Evolutionary conservation across 2,888 invertebrate genomes (phyloP), one percentile per base, ranked within the genome.

Genomic region (Leuctra nigra): DNA sequence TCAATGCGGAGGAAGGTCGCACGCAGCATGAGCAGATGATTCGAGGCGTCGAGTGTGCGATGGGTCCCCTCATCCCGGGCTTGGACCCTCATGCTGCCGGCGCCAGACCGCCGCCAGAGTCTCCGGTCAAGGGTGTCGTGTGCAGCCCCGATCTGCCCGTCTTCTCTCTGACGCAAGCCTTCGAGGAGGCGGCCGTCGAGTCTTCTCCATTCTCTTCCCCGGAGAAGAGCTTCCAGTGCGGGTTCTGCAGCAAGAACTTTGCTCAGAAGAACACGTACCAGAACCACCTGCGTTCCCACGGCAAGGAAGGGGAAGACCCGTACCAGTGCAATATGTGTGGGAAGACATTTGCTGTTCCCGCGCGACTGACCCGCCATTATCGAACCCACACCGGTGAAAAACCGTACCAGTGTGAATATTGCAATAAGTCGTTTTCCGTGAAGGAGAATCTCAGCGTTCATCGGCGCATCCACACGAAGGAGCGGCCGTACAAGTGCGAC

Each of bases 361-460:
- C 92, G 54, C 79, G 92, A 60, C 77, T 92, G 63, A 82, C 81
- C 57, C 83, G 92, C 47, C 92, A 93, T 69, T 91, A 91, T 70
- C 80, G 92, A 59, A 92, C 91, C 9, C 92, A 92, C 69, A 92
- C 92, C 22, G 92, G 92, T 35, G 92, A 92, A 69, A 84, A 92
- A 65, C 92, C 93, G 1, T 93, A 91, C 71, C 84, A 88, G 71
- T 93, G 92, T 73, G 92, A 93, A 71, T 91, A 88, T 72, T 93
- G 92, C 75, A 87, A 86, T 72, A 93, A 93, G 72, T 87, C 89
- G 68, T 93, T 93, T 74, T 91, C 91, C 68, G 92, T 92, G 7
- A 92, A 92, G 72, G 92, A 92, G 72, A 93, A 93, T 71, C 76
- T 93, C 58, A 91, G 91, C 73, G 92, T 92, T 13, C 93, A 93